Conservation (phyloP, 2,113 vertebrate species). For the Elephas maximus region DNA sequence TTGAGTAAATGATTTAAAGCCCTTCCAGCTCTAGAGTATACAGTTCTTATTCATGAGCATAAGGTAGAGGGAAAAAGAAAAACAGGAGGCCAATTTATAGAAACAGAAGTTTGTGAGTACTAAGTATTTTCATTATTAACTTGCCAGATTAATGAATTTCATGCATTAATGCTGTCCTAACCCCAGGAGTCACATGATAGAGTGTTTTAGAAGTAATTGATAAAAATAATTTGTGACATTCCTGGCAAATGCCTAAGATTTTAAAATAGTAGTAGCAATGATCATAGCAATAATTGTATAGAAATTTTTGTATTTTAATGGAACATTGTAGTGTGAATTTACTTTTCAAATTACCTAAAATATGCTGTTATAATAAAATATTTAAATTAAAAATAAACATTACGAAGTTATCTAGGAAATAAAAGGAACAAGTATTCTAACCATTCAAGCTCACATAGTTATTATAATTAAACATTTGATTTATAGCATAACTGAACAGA, state of each 20-base stretch:
- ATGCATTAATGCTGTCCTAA: background rate
- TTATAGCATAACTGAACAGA: background rate
- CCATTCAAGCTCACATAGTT: background rate
- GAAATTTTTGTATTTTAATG: background rate
- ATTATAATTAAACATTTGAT: background rate
- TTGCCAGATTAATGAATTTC: background rate
- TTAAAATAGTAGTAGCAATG: background rate
- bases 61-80: background rate
- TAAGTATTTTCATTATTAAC: background rate
- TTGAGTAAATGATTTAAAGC: background rate
- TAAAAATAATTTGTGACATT: background rate
- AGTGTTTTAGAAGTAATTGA: background rate
- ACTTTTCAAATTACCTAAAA: slow-evolving; percentile 30
- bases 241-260: background rate
- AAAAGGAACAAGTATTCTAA: background rate
- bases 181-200: background rate
- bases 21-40: background rate
- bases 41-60: background rate
- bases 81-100: background rate
- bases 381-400: background rate
- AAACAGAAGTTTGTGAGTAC: background rate
- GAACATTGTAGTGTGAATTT: background rate
- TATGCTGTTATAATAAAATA: background rate
- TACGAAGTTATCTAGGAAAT: background rate
- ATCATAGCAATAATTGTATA: background rate